Evolutionary conservation across 2,888 invertebrate species (phyloP).

Genomic region (Sialis lutaria): DNA sequence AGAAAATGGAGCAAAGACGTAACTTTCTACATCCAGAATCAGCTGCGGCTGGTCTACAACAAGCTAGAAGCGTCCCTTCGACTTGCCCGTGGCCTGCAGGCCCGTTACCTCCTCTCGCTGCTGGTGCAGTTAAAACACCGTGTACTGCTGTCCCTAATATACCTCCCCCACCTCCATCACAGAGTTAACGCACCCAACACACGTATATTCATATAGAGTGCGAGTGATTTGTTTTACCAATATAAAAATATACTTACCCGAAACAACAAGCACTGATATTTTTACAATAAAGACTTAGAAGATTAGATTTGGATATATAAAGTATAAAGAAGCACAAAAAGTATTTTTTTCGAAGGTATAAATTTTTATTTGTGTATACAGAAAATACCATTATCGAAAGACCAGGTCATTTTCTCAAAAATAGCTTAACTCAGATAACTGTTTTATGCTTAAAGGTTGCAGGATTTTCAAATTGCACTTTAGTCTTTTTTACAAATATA

Average conservation of each 20-base stretch:
- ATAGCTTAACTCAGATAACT: too few species aligned
- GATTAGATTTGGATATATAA: neutral
- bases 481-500: too few species aligned
- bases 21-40: constrained; percentile 81
- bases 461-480: too few species aligned
- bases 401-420: too few species aligned
- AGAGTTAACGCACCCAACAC: constrained; percentile 18
- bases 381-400: too few species aligned
- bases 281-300: neutral
- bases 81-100: constrained; percentile 70
- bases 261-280: neutral
- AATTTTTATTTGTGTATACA: too few species aligned
- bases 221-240: too few species aligned
- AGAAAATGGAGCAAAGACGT: constrained; percentile 62
- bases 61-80: constrained; percentile 30
- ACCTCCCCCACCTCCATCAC: constrained; percentile 16
- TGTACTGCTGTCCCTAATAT: constrained; percentile 1
- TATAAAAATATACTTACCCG: neutral
- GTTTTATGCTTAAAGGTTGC: too few species aligned
- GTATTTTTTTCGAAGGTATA: neutral
- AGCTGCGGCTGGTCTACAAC: constrained; percentile 46
- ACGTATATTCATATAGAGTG: neutral
- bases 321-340: neutral
- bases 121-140: constrained; percentile 12
- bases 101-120: constrained; percentile 44